A percentile compares a stretch with the other conserved stretches of the same genome.
Conservation (phyloP, 2,113 vertebrate genomes). For the Anoura caudifer region DNA sequence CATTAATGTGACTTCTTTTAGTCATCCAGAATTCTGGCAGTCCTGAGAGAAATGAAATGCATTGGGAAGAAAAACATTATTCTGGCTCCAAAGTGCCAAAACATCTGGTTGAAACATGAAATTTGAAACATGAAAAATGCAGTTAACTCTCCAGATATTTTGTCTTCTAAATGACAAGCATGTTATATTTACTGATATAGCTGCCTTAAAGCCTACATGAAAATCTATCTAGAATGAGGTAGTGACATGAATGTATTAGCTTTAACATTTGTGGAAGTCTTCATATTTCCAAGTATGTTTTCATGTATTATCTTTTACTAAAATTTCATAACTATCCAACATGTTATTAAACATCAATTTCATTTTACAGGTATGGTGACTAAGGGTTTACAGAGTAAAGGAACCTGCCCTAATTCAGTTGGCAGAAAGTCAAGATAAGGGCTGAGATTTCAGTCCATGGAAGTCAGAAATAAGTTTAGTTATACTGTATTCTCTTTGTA, state of each 20-base stretch:
- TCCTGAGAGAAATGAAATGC: slow-evolving; percentile 33
- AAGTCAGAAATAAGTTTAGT: neutral
- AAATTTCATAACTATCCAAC: neutral
- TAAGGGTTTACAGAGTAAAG: neutral
- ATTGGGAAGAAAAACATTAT: neutral
- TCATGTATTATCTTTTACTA: neutral
- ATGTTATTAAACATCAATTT: neutral
- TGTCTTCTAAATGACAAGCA: neutral
- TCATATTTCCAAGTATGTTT: neutral
- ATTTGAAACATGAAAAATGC: neutral
- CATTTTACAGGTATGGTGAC: neutral
- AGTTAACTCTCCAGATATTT: neutral
- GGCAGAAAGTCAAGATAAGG: neutral
- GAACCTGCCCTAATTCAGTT: neutral
- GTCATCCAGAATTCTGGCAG: slow-evolving; percentile 6
- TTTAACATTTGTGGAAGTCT: neutral
- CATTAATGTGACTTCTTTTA: slow-evolving; percentile 35
- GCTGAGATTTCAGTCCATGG: neutral
- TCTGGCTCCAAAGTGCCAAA: neutral
- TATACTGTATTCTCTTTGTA: neutral
- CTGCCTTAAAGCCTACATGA: neutral
- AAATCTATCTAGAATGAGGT: neutral
- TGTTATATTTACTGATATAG: neutral
- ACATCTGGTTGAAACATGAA: slow-evolving; percentile 35
- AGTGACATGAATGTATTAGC: neutral